phyloP scores from a whole-genome alignment of 2,797 vertebrate genomes.

The Malacoraja senta region DNA sequence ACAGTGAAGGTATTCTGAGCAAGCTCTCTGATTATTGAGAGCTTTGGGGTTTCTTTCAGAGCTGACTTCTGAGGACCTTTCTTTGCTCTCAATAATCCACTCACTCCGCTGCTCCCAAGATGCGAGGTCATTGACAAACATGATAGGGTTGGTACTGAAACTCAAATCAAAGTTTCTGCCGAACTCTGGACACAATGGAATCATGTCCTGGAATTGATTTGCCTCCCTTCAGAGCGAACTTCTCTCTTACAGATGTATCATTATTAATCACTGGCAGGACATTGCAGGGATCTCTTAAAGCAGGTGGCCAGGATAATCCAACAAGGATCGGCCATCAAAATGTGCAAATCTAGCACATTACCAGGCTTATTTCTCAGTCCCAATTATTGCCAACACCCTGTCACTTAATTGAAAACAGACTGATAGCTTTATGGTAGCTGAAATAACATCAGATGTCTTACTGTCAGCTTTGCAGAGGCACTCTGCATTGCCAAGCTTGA shows the following conservation, averaged over 20 bases:
- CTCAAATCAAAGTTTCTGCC: not conserved
- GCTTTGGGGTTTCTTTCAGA: not conserved
- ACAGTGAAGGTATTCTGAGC: not conserved
- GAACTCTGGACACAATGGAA: not conserved
- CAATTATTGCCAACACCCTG: not conserved
- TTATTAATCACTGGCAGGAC: no score
- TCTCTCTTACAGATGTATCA: not conserved
- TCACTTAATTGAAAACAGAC: slow-evolving; percentile 24
- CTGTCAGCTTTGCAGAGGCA: not conserved
- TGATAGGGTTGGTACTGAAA: not conserved
- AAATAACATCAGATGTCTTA: not conserved
- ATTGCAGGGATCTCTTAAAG: not conserved
- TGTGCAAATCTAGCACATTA: not conserved
- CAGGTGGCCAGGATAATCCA: not conserved
- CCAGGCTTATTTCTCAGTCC: not conserved
- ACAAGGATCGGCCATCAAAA: not conserved
- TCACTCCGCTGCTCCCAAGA: not conserved
- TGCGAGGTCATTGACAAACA: no score
- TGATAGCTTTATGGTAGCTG: slow-evolving; percentile 1
- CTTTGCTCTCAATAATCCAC: no score
- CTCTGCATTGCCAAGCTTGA: not conserved
- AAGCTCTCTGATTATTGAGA: not conserved
- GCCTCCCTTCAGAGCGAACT: not conserved
- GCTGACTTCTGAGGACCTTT: not conserved
- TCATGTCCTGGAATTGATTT: not conserved